These are phyloP conservation scores for Hesperia comma DNA, from an alignment of 2,888 invertebrate genomes.

Conservation along the genomic window DNA sequence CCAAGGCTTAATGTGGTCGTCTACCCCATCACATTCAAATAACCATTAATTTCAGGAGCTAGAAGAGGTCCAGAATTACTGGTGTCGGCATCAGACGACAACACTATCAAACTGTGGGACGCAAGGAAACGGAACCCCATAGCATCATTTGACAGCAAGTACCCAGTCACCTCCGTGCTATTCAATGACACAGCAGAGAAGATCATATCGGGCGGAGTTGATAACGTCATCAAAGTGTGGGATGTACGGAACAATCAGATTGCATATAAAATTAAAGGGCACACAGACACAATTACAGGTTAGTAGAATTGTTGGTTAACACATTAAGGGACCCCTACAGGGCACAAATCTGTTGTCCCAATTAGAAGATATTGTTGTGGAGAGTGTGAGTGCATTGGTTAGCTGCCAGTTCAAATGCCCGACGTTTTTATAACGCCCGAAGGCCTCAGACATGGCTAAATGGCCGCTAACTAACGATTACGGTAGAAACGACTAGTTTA, in stretches of 20 bases:
- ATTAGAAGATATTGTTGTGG: too few species aligned
- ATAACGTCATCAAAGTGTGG: constrained; percentile 99
- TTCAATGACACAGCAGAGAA: constrained; percentile 98
- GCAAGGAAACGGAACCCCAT: constrained; percentile 92
- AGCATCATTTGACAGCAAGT: constrained; percentile 88
- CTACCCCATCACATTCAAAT: too few species aligned
- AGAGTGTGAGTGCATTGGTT: too few species aligned
- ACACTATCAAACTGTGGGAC: constrained; percentile 96
- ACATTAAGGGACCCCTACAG: too few species aligned
- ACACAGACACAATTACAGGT: constrained; percentile 97
- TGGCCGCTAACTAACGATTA: too few species aligned
- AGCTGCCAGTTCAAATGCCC: too few species aligned
- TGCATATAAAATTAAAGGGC: constrained; percentile 94
- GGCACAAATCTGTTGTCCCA: too few species aligned
- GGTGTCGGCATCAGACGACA: constrained; percentile 98
- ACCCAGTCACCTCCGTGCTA: constrained; percentile 93
- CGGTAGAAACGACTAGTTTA: too few species aligned
- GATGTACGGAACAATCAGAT: constrained; percentile 95
- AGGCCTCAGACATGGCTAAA: too few species aligned
- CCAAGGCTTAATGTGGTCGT: too few species aligned
- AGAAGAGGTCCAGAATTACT: constrained; percentile 95
- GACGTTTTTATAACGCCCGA: too few species aligned
- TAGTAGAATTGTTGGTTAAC: constrained; percentile 11
- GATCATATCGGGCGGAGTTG: constrained; percentile 97
- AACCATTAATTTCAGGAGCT: constrained; percentile 79